Evolutionary conservation across 1,140 invertebrate species (phyloP).

Genomic region (Dendroctonus ponderosae): DNA sequence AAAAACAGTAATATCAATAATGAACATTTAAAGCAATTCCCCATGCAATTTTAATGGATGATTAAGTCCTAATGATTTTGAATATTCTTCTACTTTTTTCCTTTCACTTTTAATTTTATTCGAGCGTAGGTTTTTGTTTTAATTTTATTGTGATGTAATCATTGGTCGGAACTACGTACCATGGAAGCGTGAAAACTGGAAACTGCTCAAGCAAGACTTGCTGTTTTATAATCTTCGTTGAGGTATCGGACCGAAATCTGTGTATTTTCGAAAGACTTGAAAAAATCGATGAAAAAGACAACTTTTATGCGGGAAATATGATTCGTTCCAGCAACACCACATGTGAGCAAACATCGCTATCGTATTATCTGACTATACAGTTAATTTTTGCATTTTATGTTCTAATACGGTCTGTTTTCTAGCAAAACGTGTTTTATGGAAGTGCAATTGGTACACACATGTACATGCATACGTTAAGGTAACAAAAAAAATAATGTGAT

Average conservation of each 20-base stretch:
- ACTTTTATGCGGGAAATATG: no score
- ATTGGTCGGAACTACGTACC: slow-evolving; percentile 4
- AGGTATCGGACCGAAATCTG: no score
- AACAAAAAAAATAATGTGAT: background rate
- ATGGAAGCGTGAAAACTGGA: slow-evolving; percentile 1
- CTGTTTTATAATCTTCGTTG: no score
- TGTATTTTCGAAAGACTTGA: no score
- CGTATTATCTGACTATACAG: slow-evolving; percentile 26
- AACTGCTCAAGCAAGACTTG: no score
- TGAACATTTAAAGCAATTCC: no score
- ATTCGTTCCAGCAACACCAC: no score
- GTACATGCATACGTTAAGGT: background rate
- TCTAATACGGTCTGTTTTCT: slow-evolving; percentile 11
- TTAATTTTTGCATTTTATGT: slow-evolving; percentile 30
- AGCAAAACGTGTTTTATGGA: slow-evolving; percentile 16
- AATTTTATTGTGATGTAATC: slow-evolving; percentile 10
- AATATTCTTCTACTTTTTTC: slow-evolving; percentile 2
- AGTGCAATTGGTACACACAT: slow-evolving; percentile 5
- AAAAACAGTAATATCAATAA: no score
- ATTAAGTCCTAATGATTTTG: no score
- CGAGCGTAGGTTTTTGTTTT: background rate
- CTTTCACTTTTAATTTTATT: slow-evolving; percentile 19
- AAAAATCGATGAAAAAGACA: no score
- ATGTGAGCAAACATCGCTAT: slow-evolving; percentile 29
- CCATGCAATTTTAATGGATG: no score